Percentiles rank a stretch among this genome's conserved stretches.
These are phyloP conservation scores for Aepyceros melampus DNA, from an alignment of 2,113 vertebrate species.

Conservation along the genomic window DNA sequence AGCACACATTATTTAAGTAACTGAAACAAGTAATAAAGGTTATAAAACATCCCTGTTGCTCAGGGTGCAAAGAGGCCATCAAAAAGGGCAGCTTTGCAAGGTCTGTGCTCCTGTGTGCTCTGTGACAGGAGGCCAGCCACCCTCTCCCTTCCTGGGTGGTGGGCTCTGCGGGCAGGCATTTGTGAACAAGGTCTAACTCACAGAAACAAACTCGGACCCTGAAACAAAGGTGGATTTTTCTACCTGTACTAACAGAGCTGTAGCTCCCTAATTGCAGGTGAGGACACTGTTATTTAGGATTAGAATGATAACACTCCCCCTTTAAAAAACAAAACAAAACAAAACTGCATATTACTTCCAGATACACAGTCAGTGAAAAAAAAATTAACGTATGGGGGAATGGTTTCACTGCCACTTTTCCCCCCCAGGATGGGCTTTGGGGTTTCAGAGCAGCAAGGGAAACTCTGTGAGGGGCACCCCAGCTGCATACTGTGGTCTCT, in stretches of 20 bases:
- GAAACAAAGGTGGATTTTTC: neutral
- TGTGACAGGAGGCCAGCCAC: neutral
- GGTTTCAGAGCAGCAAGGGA: neutral
- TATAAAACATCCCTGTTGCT: neutral
- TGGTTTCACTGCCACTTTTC: neutral
- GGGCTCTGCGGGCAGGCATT: rapidly evolving
- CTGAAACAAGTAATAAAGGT: neutral
- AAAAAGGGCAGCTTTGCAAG: neutral
- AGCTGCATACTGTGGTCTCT: neutral
- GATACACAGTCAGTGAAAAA: neutral
- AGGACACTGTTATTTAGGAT: neutral
- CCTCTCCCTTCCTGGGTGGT: neutral
- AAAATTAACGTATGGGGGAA: neutral
- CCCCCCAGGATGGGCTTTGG: rapidly evolving
- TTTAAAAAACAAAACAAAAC: neutral
- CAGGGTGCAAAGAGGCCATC: neutral
- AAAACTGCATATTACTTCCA: neutral
- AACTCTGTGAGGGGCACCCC: neutral
- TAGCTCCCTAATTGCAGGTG: too few species aligned
- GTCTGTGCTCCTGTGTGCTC: neutral
- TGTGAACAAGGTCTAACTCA: neutral
- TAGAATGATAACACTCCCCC: neutral
- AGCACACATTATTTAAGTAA: neutral
- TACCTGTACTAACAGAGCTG: neutral
- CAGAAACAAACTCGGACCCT: neutral